These are phyloP conservation scores for Rhabditoides inermis DNA, from an alignment of 2,888 invertebrate genomes.

Conservation along the genomic window DNA sequence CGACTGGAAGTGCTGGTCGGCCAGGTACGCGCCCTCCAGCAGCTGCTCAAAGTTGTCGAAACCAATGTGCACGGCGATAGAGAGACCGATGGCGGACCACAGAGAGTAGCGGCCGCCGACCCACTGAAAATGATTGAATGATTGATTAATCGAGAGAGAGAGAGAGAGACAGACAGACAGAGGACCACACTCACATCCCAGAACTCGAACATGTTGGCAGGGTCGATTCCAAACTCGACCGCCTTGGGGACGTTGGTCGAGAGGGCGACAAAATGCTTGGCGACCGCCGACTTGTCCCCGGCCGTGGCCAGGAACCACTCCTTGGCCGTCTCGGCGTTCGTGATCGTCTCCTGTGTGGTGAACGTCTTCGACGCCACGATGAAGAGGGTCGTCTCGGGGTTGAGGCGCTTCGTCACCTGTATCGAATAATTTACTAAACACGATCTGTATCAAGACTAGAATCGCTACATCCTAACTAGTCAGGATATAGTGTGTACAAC, in stretches of 20 bases:
- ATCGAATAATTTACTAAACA: conserved; percentile 1
- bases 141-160: background rate
- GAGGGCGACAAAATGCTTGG: conserved; percentile 93
- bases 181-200: conserved; percentile 70
- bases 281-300: conserved; percentile 60
- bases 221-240: conserved; percentile 91
- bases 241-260: conserved; percentile 89
- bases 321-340: conserved; percentile 96
- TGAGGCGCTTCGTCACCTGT: conserved; percentile 69
- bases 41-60: conserved; percentile 87
- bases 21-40: conserved; percentile 78
- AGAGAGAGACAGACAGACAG: background rate
- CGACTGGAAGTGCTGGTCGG: conserved; percentile 83
- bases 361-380: conserved; percentile 99
- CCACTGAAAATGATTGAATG: conserved; percentile 61
- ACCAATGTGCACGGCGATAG: conserved; percentile 81
- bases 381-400: conserved; percentile 87
- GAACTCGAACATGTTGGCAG: conserved; percentile 96
- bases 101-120: conserved; percentile 93
- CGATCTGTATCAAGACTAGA: no score
- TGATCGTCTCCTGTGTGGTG: conserved; percentile 95
- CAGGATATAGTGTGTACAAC: background rate
- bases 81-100: conserved; percentile 98
- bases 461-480: background rate
- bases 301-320: conserved; percentile 74